Percentiles rank a stretch among this genome's conserved stretches.
Conservation (phyloP, 1,140 invertebrate genomes). For the Cotesia glomerata region DNA sequence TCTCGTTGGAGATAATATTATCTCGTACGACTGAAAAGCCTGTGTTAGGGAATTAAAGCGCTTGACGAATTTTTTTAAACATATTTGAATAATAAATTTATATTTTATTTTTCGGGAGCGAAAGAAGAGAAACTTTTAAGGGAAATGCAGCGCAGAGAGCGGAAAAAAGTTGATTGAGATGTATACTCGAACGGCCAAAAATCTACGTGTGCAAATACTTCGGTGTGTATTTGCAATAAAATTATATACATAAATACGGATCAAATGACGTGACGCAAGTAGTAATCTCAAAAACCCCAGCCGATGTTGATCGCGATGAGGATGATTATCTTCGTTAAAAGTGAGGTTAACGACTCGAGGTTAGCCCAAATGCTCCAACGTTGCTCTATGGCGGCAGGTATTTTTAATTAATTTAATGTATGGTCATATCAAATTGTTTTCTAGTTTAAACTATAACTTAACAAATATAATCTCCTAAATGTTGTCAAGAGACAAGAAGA, state of each 20-base stretch:
- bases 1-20: not conserved
- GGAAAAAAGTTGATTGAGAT: conserved; percentile 10
- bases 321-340: conserved; percentile 15
- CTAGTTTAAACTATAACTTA: conserved; percentile 21
- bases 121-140: conserved; percentile 42
- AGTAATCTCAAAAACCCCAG: not conserved
- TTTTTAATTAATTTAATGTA: conserved; percentile 19
- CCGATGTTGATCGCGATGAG: conserved; percentile 7
- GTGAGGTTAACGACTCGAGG: not conserved
- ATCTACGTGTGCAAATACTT: not conserved
- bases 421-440: conserved; percentile 16
- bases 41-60: conserved; percentile 19
- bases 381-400: conserved; percentile 23
- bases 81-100: conserved; percentile 33
- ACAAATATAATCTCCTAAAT: not conserved
- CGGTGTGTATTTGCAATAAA: not conserved
- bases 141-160: conserved; percentile 33
- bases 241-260: not conserved
- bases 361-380: conserved; percentile 7
- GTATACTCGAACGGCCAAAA: not conserved
- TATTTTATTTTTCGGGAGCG: conserved; percentile 18
- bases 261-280: not conserved
- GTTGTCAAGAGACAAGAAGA: conserved; percentile 13
- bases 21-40: conserved; percentile 23
- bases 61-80: conserved; percentile 35